Conservation (phyloP, 2,113 vertebrate species). For the Syngnathus scovelli region DNA sequence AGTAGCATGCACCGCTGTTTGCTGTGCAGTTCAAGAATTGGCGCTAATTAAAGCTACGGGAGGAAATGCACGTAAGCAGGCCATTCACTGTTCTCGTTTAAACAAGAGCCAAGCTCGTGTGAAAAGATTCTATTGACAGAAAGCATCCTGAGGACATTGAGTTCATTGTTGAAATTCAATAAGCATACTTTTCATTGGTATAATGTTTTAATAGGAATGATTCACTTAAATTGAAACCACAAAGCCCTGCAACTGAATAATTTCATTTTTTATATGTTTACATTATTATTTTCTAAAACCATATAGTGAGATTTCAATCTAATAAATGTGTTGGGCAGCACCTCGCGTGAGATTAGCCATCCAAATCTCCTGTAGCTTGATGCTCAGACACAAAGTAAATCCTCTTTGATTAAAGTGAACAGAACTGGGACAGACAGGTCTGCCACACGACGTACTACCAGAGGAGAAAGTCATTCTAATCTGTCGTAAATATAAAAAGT, state of each 20-base stretch:
- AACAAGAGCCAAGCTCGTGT: slow-evolving; percentile 40
- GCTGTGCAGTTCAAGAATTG: slow-evolving; percentile 57
- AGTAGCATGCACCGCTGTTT: slow-evolving; percentile 64
- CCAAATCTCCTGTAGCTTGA: slow-evolving; percentile 42
- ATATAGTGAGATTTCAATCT: slow-evolving; percentile 6
- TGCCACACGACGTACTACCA: slow-evolving; percentile 1
- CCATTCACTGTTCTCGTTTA: slow-evolving; percentile 56
- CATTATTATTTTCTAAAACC: neutral
- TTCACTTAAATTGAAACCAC: no score
- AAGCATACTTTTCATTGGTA: slow-evolving; percentile 8
- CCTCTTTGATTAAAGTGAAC: slow-evolving; percentile 68
- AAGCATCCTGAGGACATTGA: slow-evolving; percentile 37
- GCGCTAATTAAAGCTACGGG: slow-evolving; percentile 57
- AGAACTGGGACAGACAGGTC: slow-evolving; percentile 62
- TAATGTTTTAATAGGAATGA: no score
- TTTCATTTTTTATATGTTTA: no score
- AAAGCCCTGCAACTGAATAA: no score
- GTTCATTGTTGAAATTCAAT: slow-evolving; percentile 51
- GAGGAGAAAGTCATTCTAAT: neutral
- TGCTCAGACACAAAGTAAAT: slow-evolving; percentile 57
- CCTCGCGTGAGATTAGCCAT: slow-evolving; percentile 43
- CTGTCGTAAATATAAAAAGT: neutral
- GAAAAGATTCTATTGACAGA: slow-evolving; percentile 52
- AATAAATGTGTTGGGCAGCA: slow-evolving; percentile 13
- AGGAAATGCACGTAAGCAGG: slow-evolving; percentile 52